Conservation (phyloP, 2,113 vertebrate genomes). For the Cyphomyrus plagiostoma region DNA sequence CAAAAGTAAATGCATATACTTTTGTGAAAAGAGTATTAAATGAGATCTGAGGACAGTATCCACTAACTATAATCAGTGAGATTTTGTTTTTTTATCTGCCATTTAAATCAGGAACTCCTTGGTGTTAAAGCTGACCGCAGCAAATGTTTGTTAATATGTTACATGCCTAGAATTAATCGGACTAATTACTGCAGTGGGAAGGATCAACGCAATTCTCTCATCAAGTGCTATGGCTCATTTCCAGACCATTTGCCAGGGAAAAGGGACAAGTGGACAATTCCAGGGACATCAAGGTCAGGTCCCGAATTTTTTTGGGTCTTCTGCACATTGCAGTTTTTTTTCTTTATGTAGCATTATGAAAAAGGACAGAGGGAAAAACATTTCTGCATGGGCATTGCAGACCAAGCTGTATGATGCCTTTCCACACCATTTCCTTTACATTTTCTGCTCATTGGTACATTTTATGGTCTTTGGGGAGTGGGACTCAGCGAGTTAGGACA, state of each 20-base stretch:
- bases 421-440: slow-evolving; percentile 10
- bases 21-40: background rate
- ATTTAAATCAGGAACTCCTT: background rate
- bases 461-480: background rate
- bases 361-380: slow-evolving; percentile 35
- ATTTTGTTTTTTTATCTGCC: background rate
- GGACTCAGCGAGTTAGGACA: background rate
- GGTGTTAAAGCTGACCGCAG: slow-evolving; percentile 22
- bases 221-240: slow-evolving; percentile 28
- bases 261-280: background rate
- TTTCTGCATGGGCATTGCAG: slow-evolving; percentile 29
- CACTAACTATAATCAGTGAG: background rate
- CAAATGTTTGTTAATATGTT: slow-evolving; percentile 36
- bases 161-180: slow-evolving; percentile 38
- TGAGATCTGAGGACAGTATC: background rate
- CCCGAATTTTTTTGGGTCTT: background rate
- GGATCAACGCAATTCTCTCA: slow-evolving; percentile 22
- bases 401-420: slow-evolving; percentile 22
- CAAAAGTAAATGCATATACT: slow-evolving; percentile 1
- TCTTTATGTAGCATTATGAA: slow-evolving; percentile 25
- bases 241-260: background rate
- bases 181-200: slow-evolving; percentile 38
- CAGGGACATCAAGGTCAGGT: background rate
- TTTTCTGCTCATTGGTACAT: slow-evolving; percentile 1
- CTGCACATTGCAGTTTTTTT: slow-evolving; percentile 22